Conservation (phyloP, 2,113 vertebrate species). For the Dipodomys ordii region DNA sequence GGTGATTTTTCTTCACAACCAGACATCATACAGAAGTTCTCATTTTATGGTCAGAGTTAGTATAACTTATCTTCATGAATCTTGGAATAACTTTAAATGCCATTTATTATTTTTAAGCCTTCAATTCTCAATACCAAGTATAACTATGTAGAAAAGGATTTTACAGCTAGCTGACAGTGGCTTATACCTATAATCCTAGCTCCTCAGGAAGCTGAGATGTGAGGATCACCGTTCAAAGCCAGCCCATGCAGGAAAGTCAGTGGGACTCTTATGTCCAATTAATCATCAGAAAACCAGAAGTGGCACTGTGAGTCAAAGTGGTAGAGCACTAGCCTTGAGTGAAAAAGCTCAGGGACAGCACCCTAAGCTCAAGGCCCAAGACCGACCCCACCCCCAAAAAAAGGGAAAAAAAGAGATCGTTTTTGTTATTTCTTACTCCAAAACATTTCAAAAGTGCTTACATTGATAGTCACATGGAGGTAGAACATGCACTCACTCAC, state of each 20-base stretch:
- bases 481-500: not conserved
- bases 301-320: too few relatives aligned
- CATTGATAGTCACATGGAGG: not conserved
- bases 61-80: slow-evolving; percentile 38
- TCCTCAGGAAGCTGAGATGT: too few relatives aligned
- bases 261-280: too few relatives aligned
- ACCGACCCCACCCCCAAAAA: too few relatives aligned
- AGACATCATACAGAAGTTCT: slow-evolving; percentile 58
- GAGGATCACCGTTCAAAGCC: too few relatives aligned
- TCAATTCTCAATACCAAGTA: slow-evolving; percentile 18
- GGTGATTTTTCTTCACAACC: not conserved
- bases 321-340: too few relatives aligned
- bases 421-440: slow-evolving; percentile 34
- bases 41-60: slow-evolving; percentile 21
- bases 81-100: slow-evolving; percentile 32
- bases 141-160: slow-evolving; percentile 12
- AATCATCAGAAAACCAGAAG: too few relatives aligned
- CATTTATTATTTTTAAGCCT: not conserved
- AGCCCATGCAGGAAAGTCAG: too few relatives aligned
- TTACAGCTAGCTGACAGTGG: not conserved
- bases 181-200: too few relatives aligned
- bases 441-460: not conserved
- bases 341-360: too few relatives aligned
- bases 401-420: not conserved
- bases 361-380: too few relatives aligned